Evolutionary conservation across 2,797 vertebrate genomes (phyloP).

Genomic region (Psittacula echo): DNA sequence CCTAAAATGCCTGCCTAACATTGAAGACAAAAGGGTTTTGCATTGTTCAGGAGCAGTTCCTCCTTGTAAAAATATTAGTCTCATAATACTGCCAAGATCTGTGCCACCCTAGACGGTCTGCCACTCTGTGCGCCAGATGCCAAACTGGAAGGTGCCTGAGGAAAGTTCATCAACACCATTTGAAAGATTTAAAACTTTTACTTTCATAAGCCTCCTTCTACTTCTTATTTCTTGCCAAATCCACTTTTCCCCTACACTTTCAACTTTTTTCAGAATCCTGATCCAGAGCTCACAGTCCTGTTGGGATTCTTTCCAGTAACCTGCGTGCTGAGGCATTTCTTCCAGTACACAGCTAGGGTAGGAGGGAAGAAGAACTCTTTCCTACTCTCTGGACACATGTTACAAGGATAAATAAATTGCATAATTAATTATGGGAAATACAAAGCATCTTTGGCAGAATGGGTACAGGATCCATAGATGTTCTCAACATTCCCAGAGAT

Average conservation of each 20-base stretch:
- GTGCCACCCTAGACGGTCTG: not conserved
- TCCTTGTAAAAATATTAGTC: conserved; percentile 51
- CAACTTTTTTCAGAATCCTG: not conserved
- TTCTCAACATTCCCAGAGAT: not conserved
- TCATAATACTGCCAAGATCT: not conserved
- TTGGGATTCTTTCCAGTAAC: not conserved
- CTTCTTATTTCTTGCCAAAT: not conserved
- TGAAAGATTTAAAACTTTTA: conserved; percentile 5
- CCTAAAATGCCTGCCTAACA: not conserved
- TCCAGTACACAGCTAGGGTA: not conserved
- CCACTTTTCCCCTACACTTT: not conserved
- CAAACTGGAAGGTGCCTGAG: not conserved
- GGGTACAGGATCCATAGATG: fast-evolving
- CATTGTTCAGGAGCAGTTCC: not conserved
- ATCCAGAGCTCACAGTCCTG: not conserved
- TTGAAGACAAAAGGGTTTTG: not conserved
- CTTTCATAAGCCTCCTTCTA: not conserved
- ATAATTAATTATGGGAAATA: not conserved
- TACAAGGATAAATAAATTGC: not conserved
- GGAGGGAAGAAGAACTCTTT: not conserved
- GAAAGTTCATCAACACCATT: not conserved
- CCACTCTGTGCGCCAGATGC: not conserved
- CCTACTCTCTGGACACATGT: not conserved
- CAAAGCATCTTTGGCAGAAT: not conserved
- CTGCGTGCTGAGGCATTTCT: not conserved